Evolutionary conservation across 2,888 invertebrate genomes (phyloP).

Genomic region (Drosophila differens): DNA sequence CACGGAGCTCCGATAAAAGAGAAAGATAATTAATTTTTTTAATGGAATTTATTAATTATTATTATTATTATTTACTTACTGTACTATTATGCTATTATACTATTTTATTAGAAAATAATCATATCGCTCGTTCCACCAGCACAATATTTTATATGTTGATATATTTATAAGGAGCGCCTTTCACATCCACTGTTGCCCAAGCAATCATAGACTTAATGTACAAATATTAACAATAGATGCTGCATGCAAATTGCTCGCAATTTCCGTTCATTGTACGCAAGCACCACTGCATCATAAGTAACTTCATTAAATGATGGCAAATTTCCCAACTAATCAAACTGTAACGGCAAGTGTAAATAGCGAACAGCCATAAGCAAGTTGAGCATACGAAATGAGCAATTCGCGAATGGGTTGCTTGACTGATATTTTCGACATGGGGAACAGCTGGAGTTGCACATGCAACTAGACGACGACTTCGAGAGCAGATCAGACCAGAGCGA

Average conservation of each 20-base stretch:
- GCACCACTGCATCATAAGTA: constrained; percentile 67
- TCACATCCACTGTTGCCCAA: constrained; percentile 55
- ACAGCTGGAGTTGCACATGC: constrained; percentile 14
- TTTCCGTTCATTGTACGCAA: constrained; percentile 75
- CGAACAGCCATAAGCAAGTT: constrained; percentile 38
- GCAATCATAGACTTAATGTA: constrained; percentile 21
- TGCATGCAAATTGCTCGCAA: constrained; percentile 74
- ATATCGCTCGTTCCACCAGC: constrained; percentile 11
- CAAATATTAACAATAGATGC: constrained; percentile 39
- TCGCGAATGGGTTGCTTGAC: constrained; percentile 37
- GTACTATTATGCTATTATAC: constrained; percentile 6
- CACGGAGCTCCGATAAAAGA: not conserved
- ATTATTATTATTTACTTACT: too few species aligned
- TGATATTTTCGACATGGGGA: constrained; percentile 37
- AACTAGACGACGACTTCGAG: constrained; percentile 16
- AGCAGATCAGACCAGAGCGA: constrained; percentile 6
- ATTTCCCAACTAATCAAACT: constrained; percentile 78
- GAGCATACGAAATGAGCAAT: constrained; percentile 55
- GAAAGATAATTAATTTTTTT: not conserved
- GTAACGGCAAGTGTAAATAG: constrained; percentile 24
- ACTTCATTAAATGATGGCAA: constrained; percentile 76
- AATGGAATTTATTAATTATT: not conserved
- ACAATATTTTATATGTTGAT: not conserved
- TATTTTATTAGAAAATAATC: constrained; percentile 5
- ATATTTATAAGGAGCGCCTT: constrained; percentile 47